Evolutionary conservation across 1,140 invertebrate species (phyloP).

Genomic region (Probaryconus sp.): DNA sequence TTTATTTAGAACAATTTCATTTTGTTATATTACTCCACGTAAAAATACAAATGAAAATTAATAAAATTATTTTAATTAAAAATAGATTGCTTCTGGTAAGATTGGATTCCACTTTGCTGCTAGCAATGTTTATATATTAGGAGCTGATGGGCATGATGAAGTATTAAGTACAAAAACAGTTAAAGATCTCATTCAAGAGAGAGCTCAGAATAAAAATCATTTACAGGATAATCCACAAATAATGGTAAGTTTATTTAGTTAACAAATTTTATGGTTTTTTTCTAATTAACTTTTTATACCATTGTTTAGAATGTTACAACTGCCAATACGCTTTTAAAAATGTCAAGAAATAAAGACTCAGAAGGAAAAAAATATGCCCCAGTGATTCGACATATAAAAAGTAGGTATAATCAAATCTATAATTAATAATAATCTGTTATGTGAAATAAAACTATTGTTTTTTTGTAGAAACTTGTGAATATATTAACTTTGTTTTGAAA

Average conservation of each 20-base stretch:
- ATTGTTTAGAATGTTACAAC: conserved; percentile 71
- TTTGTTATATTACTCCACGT: too few relatives aligned
- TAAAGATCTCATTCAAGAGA: conserved; percentile 78
- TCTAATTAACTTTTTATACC: conserved; percentile 45
- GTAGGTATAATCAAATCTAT: conserved; percentile 64
- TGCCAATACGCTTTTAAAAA: conserved; percentile 76
- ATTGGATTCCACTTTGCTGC: conserved; percentile 82
- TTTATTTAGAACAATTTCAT: neutral
- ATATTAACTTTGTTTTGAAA: conserved; percentile 80
- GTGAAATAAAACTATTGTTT: conserved; percentile 33
- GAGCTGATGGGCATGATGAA: conserved; percentile 78
- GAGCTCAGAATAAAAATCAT: conserved; percentile 77
- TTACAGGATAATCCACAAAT: conserved; percentile 49
- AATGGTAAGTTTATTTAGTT: conserved; percentile 33
- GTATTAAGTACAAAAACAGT: conserved; percentile 78
- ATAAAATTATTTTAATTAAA: conserved; percentile 46
- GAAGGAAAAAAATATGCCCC: conserved; percentile 76
- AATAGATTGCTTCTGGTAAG: conserved; percentile 82
- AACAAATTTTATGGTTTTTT: conserved; percentile 4
- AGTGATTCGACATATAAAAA: conserved; percentile 77
- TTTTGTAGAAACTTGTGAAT: conserved; percentile 75
- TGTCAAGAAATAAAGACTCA: conserved; percentile 68
- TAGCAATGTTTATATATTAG: conserved; percentile 81
- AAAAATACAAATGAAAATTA: conserved; percentile 10
- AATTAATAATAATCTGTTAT: conserved; percentile 11